Evolutionary conservation across 1,140 invertebrate species (phyloP).

Genomic region (Tetragonula clypearis): DNA sequence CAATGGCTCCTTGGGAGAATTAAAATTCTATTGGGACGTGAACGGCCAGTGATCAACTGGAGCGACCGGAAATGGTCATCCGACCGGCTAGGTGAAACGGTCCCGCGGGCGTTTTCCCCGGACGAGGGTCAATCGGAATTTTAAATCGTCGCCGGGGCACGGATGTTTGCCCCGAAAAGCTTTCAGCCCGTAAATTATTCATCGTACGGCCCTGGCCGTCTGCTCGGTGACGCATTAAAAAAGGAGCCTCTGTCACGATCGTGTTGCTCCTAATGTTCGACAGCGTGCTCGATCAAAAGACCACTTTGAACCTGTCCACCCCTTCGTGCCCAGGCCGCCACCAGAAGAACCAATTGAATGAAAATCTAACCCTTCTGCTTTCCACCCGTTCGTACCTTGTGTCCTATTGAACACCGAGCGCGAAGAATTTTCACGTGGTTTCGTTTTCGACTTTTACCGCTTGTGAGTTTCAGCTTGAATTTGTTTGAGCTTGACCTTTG

Average conservation of each 20-base stretch:
- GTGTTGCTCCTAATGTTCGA: slow-evolving; percentile 37
- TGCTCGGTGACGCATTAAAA: slow-evolving; percentile 33
- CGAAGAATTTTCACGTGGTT: no score
- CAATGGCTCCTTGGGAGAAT: background rate
- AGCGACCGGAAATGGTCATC: slow-evolving; percentile 31
- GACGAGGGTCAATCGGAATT: slow-evolving; percentile 72
- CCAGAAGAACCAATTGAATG: background rate
- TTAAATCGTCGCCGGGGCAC: slow-evolving; percentile 66
- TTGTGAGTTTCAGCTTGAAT: no score
- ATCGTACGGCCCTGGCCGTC: slow-evolving; percentile 47
- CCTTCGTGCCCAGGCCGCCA: background rate
- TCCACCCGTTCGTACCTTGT: no score
- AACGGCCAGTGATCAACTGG: slow-evolving; percentile 16
- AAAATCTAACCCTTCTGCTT: background rate
- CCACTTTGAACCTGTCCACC: background rate
- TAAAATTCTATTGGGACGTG: slow-evolving; percentile 5
- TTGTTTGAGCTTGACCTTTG: no score
- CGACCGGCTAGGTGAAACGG: background rate
- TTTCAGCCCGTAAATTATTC: slow-evolving; percentile 74
- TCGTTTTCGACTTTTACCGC: no score
- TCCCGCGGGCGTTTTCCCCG: slow-evolving; percentile 24
- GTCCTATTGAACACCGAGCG: no score
- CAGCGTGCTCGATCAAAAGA: slow-evolving; percentile 32
- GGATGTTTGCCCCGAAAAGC: slow-evolving; percentile 71
- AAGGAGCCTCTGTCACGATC: slow-evolving; percentile 7